Evolutionary conservation across 2,113 vertebrate genomes (phyloP).

Genomic region (Nothoprocta perdicaria): DNA sequence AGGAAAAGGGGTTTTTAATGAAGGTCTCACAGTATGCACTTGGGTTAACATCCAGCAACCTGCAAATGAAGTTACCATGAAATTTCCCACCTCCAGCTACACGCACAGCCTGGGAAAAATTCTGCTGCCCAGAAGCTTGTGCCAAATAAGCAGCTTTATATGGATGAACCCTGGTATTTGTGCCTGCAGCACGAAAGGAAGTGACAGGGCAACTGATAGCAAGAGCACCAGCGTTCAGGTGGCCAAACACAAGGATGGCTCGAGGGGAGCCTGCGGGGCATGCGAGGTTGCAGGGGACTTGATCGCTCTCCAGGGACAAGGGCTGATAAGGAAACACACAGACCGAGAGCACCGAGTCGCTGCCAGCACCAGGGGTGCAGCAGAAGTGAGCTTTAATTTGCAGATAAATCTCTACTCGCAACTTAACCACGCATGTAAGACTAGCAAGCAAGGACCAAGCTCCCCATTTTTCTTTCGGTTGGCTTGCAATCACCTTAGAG

Average conservation of each 20-base stretch:
- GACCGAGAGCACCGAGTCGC: not conserved
- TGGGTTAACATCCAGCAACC: not conserved
- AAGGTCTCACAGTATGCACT: not conserved
- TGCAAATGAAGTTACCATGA: slow-evolving; percentile 1
- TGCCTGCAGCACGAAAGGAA: not conserved
- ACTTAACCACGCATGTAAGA: not conserved
- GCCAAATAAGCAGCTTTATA: not conserved
- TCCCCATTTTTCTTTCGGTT: not conserved
- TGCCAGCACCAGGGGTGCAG: not conserved
- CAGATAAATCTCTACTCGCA: not conserved
- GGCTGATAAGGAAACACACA: not conserved
- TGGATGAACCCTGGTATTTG: slow-evolving; percentile 4
- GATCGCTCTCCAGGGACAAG: not conserved
- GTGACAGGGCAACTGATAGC: slow-evolving; percentile 39
- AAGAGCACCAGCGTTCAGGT: slow-evolving; percentile 21
- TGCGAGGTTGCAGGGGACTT: not conserved
- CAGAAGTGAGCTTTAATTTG: not conserved
- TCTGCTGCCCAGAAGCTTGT: not conserved
- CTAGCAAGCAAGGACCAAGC: not conserved
- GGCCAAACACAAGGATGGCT: slow-evolving; percentile 30
- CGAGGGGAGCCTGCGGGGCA: slow-evolving; percentile 33
- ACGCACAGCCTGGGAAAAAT: not conserved
- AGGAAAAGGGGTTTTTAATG: slow-evolving; percentile 38
- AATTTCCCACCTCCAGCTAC: not conserved
- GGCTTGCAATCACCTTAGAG: not conserved